A percentile compares a stretch with the other conserved stretches of the same genome.
Evolutionary conservation across 37 sponge, comb jelly and placozoan genomes (phyloP).

Genomic region (Dysidea cf. avara): DNA sequence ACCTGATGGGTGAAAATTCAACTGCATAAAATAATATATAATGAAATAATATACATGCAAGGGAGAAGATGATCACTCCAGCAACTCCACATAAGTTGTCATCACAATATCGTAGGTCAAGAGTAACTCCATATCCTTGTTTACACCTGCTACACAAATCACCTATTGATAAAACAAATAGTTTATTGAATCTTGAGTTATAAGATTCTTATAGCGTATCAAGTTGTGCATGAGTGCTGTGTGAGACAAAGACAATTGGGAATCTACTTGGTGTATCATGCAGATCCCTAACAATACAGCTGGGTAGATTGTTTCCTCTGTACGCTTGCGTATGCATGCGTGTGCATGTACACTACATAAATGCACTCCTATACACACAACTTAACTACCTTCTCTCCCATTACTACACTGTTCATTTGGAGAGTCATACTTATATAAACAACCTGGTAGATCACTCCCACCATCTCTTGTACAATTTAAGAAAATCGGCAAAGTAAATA

Average conservation of each 20-base stretch:
- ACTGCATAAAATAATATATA: background rate
- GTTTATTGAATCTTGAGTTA: no score
- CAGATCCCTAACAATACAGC: no score
- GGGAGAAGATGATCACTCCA: background rate
- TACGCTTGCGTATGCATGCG: no score
- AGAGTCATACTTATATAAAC: conserved; percentile 49
- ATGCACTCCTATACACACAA: background rate
- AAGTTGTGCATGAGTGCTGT: no score
- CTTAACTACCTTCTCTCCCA: conserved; percentile 41
- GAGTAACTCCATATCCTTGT: conserved; percentile 6
- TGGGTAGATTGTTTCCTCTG: no score
- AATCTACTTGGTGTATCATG: no score
- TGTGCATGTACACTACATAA: background rate
- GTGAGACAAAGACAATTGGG: no score
- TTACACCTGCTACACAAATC: conserved; percentile 15
- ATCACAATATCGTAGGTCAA: conserved; percentile 23
- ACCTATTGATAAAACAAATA: no score
- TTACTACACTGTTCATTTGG: conserved; percentile 48
- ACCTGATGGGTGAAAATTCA: background rate
- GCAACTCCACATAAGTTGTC: background rate
- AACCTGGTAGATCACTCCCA: conserved; percentile 52
- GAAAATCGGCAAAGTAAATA: conserved; percentile 51
- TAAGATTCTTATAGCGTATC: no score
- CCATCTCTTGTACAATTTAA: conserved; percentile 53
- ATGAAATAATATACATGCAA: background rate